Base-by-base conservation (phyloP, 2,888 invertebrate genomes). In the Heteromyza rotundicornis region DNA sequence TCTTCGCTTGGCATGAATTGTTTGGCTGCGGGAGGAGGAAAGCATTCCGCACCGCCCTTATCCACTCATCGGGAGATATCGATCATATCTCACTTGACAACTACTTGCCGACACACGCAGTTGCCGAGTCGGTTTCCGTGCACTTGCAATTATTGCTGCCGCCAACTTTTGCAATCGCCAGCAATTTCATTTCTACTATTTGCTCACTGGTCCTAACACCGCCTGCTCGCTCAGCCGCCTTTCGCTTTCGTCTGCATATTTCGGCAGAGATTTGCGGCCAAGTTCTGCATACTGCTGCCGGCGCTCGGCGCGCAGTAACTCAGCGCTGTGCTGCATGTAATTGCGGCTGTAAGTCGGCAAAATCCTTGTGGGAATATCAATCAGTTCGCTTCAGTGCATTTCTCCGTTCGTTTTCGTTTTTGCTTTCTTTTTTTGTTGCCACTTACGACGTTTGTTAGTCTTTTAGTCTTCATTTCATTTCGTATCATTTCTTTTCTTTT, bases 341-440 rank as follows among this genome's bases (percentile, higher is more conserved):
- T 47, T 47, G 47, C 20, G 47, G 47, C 47, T 47, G 47, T 47
- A 47, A 47, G 47, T 47, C 20, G 47, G 47, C 47, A 19, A 47
- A 47, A 19, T 47, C 47, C 47, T 47, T 47, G 47, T 47, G 47
- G 47, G 47, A 47, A 47, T 47, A 47, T 47, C 47, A 47, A 47
- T 47, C 47, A 47, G 47, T 19, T 47, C 19, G 47, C 47, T 47
- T 20, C 17, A 47, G 7, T 47, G 20, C 47, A 20, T 47, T 47
- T 14, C 20, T 47, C 20, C 14, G 40, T 7, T 40, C n/a, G 40
- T 20, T 5, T 47, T 47, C n/a, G 3, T n/a, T 40, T 40, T 40
- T 40, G 40, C 40, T 12, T 40, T 14, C 40, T 40, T n/a, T 40
- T n/a, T n/a, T 3, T 40, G 12, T n/a, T n/a, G 16, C 10, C 40